These are phyloP conservation scores for Zosterops pallidus DNA, from an alignment of 2,113 vertebrate genomes.

Conservation along the genomic window DNA sequence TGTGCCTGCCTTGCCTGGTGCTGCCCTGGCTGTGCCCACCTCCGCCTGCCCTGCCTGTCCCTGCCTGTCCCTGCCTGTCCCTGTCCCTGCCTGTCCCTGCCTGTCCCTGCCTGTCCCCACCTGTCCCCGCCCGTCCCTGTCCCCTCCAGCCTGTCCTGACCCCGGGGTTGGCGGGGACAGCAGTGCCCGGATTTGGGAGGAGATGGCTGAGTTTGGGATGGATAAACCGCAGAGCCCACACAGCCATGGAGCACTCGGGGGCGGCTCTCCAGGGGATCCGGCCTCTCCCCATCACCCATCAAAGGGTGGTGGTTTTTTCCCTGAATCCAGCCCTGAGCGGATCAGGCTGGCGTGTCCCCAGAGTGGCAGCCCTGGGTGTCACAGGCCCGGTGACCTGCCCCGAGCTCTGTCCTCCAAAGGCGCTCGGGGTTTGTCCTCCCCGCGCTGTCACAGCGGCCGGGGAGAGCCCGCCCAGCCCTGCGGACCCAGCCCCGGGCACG, in stretches of 20 bases:
- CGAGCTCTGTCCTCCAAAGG: rapidly evolving
- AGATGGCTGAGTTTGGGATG: neutral
- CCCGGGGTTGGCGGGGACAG: neutral
- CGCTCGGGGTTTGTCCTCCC: neutral
- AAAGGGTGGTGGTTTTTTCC: neutral
- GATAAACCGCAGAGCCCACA: neutral
- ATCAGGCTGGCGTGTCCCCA: neutral
- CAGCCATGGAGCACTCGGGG: rapidly evolving
- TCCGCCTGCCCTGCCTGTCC: no score
- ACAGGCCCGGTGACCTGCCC: neutral
- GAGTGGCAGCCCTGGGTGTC: neutral
- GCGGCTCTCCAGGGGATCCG: rapidly evolving
- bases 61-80: neutral
- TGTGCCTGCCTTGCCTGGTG: neutral
- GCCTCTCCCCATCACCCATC: neutral
- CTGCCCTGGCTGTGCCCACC: neutral
- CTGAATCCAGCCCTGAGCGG: neutral
- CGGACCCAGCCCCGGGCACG: neutral
- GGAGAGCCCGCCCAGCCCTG: neutral
- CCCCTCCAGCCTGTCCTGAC: neutral
- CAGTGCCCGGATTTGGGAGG: rapidly evolving
- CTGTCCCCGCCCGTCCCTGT: neutral
- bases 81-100: neutral
- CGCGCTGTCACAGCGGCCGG: rapidly evolving
- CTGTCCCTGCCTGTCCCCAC: neutral